phyloP scores from a whole-genome alignment of 2,888 invertebrate genomes.

The Galeopsomyia nigrocyanea region DNA sequence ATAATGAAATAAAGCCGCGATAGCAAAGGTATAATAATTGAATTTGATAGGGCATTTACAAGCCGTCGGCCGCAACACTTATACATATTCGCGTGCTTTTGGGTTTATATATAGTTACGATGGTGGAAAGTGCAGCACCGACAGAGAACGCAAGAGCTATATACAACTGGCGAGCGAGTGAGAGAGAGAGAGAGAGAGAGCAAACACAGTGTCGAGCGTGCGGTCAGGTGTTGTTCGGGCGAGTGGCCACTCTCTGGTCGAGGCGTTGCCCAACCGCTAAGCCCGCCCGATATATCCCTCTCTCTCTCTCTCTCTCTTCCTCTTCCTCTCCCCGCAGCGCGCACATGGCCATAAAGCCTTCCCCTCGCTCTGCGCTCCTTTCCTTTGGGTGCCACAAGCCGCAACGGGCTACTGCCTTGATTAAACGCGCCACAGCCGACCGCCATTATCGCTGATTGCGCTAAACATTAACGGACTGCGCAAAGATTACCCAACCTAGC shows the following conservation, averaged over 20 bases:
- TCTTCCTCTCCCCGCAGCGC: slow-evolving; percentile 47
- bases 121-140: too few species aligned
- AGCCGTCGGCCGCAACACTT: too few species aligned
- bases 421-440: slow-evolving; percentile 68
- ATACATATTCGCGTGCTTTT: too few species aligned
- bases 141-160: neutral
- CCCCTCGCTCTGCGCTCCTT: slow-evolving; percentile 58
- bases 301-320: slow-evolving; percentile 33
- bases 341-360: slow-evolving; percentile 54
- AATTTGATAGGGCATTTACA: too few species aligned
- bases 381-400: slow-evolving; percentile 65
- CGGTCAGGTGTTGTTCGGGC: slow-evolving; percentile 51
- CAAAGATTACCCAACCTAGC: slow-evolving; percentile 32
- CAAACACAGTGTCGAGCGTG: slow-evolving; percentile 43
- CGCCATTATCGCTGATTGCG: slow-evolving; percentile 70
- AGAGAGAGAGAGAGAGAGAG: slow-evolving; percentile 18
- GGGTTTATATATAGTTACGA: too few species aligned
- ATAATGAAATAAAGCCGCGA: too few species aligned
- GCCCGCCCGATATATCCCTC: slow-evolving; percentile 64
- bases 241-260: slow-evolving; percentile 65
- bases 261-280: slow-evolving; percentile 66
- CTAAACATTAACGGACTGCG: slow-evolving; percentile 68
- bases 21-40: too few species aligned
- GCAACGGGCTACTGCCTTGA: slow-evolving; percentile 69
- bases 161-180: neutral